Evolutionary conservation across 1,140 invertebrate genomes (phyloP).

Genomic region (Ctenoplectra terminalis): DNA sequence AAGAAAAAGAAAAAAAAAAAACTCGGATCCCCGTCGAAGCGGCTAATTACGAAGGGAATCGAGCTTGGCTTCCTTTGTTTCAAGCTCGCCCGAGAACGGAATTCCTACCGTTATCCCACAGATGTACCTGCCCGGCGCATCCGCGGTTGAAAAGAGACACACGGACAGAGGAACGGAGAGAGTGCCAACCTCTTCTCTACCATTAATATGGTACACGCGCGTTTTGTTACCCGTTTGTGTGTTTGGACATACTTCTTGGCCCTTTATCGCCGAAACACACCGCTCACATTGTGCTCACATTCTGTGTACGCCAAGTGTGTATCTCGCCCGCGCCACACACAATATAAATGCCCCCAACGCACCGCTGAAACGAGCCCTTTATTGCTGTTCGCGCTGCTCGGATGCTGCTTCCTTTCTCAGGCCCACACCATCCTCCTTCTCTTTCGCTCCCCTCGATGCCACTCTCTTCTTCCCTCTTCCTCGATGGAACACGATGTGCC

Average conservation of each 20-base stretch:
- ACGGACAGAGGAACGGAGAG: neutral
- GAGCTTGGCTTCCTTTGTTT: slow-evolving; percentile 42
- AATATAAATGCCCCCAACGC: slow-evolving; percentile 68
- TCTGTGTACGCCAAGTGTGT: slow-evolving; percentile 16
- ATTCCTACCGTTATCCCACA: slow-evolving; percentile 50
- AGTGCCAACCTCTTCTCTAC: neutral
- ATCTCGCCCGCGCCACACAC: slow-evolving; percentile 13
- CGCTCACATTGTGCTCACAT: slow-evolving; percentile 57
- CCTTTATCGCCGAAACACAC: slow-evolving; percentile 61
- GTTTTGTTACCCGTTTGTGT: slow-evolving; percentile 18
- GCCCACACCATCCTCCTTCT: slow-evolving; percentile 54
- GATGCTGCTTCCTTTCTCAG: slow-evolving; percentile 81
- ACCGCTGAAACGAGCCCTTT: slow-evolving; percentile 78
- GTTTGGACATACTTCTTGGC: slow-evolving; percentile 45
- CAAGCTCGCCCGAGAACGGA: slow-evolving; percentile 34
- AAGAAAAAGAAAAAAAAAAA: too few relatives aligned
- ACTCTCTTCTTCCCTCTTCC: neutral
- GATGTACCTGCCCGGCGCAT: slow-evolving; percentile 40
- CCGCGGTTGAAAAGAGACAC: slow-evolving; percentile 6
- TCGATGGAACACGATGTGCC: neutral
- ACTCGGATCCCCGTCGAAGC: slow-evolving; percentile 19
- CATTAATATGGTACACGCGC: slow-evolving; percentile 35
- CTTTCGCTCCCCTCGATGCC: neutral
- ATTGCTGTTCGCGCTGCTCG: slow-evolving; percentile 77
- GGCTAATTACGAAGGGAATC: slow-evolving; percentile 41